Evolutionary conservation across 2,888 invertebrate species (phyloP).

Genomic region (Apodemia mormo): DNA sequence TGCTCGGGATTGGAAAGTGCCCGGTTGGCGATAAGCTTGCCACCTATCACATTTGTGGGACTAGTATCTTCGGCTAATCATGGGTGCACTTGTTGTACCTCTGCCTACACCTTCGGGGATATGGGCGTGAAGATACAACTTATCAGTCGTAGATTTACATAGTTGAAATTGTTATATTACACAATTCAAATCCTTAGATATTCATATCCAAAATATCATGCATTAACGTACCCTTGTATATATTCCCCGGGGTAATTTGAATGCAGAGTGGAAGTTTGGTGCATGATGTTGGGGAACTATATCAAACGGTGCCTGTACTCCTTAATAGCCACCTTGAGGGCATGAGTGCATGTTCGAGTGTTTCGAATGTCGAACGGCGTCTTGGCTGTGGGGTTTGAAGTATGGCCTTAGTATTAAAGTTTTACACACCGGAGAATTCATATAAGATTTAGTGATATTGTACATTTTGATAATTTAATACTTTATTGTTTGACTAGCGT

Average conservation of each 20-base stretch:
- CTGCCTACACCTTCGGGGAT: too few relatives aligned
- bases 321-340: conserved; percentile 68
- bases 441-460: background rate
- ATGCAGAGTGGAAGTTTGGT: conserved; percentile 70
- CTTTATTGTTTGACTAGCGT: too few relatives aligned
- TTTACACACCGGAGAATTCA: background rate
- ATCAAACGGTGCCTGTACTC: conserved; percentile 56
- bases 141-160: too few relatives aligned
- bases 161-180: background rate
- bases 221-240: conserved; percentile 18
- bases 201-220: background rate
- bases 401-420: conserved; percentile 8
- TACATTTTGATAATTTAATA: background rate
- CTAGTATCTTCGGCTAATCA: too few relatives aligned
- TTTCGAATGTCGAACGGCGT: conserved; percentile 39
- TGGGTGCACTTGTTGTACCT: too few relatives aligned
- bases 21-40: too few relatives aligned
- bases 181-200: conserved; percentile 6
- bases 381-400: conserved; percentile 23
- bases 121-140: too few relatives aligned
- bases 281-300: conserved; percentile 65
- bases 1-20: too few relatives aligned
- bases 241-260: conserved; percentile 61
- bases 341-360: conserved; percentile 41
- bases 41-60: too few relatives aligned